Conservation (phyloP, 1,140 invertebrate genomes). For the Drosophila erecta region DNA sequence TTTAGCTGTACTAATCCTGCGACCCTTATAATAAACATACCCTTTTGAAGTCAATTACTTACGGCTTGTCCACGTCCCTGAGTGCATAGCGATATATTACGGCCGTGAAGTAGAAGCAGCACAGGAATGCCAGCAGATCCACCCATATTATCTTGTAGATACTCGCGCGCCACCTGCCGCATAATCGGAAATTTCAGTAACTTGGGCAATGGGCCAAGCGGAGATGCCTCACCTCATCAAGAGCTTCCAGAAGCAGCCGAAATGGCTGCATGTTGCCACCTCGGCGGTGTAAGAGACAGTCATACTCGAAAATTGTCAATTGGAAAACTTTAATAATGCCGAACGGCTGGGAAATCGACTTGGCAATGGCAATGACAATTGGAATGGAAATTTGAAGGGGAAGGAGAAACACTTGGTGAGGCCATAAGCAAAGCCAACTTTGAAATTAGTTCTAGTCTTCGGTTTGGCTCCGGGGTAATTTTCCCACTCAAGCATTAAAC, state of each 20-base stretch:
- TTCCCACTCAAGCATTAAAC: conserved; percentile 66
- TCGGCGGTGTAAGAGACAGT: conserved; percentile 94
- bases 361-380: conserved; percentile 14
- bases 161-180: conserved; percentile 94
- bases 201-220: too few relatives aligned
- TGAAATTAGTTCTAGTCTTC: conserved; percentile 46
- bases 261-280: conserved; percentile 92
- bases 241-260: conserved; percentile 93
- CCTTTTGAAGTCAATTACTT: not conserved
- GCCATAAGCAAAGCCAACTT: conserved; percentile 52
- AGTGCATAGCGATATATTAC: conserved; percentile 93
- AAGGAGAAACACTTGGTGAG: conserved; percentile 39
- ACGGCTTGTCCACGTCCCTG: conserved; percentile 86
- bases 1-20: too few relatives aligned
- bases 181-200: not conserved
- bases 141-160: conserved; percentile 98
- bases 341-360: conserved; percentile 16
- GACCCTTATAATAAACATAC: too few relatives aligned
- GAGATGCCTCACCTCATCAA: conserved; percentile 87
- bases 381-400: not conserved
- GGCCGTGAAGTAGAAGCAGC: conserved; percentile 93
- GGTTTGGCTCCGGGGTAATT: conserved; percentile 49
- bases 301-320: conserved; percentile 85
- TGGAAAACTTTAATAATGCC: conserved; percentile 43
- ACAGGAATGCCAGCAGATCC: conserved; percentile 93